phyloP scores from a whole-genome alignment of 2,888 invertebrate genomes.

The Eueremaeus valkanovi region DNA sequence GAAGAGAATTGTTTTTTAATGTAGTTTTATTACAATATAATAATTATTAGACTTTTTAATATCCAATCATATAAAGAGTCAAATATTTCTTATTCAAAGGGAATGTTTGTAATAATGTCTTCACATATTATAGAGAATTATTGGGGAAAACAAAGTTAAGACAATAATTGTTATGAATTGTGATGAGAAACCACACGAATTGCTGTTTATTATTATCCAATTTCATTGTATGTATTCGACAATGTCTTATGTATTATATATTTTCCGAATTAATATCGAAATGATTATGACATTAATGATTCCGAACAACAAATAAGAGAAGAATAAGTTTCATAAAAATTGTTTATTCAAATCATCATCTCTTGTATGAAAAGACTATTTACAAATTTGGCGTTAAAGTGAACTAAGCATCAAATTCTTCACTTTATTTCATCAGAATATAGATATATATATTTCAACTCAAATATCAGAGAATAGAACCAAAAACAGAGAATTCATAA shows the following conservation, averaged over 20 bases:
- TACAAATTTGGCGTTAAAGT: conserved; percentile 13
- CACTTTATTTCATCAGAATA: neutral
- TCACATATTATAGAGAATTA: too few species aligned
- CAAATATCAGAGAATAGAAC: neutral
- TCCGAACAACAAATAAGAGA: neutral
- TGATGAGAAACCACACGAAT: neutral
- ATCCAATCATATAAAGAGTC: too few species aligned
- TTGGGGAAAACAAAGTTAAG: too few species aligned
- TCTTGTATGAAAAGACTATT: neutral
- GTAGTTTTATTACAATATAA: neutral
- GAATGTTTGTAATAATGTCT: too few species aligned
- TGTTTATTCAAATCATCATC: neutral
- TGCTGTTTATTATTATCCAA: neutral
- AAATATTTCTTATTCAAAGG: too few species aligned
- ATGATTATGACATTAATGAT: neutral
- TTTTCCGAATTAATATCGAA: neutral
- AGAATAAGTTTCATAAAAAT: neutral
- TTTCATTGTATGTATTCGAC: too few species aligned
- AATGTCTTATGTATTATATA: too few species aligned
- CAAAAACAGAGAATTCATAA: neutral
- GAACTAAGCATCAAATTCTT: neutral
- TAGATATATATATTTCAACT: neutral
- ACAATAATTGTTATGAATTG: too few species aligned
- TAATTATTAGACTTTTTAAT: neutral
- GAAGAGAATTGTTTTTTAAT: neutral